Evolutionary conservation across 2,888 invertebrate genomes (phyloP).

Genomic region (Priocnemis perturbator): DNA sequence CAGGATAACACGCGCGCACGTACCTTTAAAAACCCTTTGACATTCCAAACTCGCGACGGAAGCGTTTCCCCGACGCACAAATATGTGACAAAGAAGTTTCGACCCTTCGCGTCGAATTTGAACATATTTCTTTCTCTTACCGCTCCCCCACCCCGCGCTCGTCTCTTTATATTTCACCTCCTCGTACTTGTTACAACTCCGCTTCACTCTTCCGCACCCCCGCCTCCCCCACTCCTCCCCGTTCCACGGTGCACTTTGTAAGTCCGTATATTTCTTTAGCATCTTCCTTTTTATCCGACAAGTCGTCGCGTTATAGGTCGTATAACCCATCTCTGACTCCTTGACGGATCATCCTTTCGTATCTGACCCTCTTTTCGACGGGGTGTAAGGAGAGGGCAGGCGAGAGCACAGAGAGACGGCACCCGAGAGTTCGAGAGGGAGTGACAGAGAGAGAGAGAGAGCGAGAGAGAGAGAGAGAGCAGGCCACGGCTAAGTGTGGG

Average conservation of each 20-base stretch:
- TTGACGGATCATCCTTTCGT: slow-evolving; percentile 36
- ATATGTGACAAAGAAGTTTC: no score
- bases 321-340: slow-evolving; percentile 39
- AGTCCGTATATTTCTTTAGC: background rate
- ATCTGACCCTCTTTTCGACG: background rate
- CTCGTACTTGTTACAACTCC: background rate
- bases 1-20: no score
- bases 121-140: slow-evolving; percentile 9
- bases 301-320: slow-evolving; percentile 44
- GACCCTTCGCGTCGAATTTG: no score
- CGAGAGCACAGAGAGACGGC: slow-evolving; percentile 11
- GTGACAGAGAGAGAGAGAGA: background rate
- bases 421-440: background rate
- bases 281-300: slow-evolving; percentile 28
- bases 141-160: slow-evolving; percentile 17
- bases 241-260: background rate
- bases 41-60: no score
- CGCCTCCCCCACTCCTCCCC: background rate
- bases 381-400: background rate
- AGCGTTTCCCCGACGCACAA: no score
- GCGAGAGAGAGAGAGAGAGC: background rate
- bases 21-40: no score
- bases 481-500: slow-evolving; percentile 3
- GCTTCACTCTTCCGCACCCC: background rate
- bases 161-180: slow-evolving; percentile 19